Base-by-base conservation (phyloP, 2,888 invertebrate species). In the Caenorhabditis sinica region DNA sequence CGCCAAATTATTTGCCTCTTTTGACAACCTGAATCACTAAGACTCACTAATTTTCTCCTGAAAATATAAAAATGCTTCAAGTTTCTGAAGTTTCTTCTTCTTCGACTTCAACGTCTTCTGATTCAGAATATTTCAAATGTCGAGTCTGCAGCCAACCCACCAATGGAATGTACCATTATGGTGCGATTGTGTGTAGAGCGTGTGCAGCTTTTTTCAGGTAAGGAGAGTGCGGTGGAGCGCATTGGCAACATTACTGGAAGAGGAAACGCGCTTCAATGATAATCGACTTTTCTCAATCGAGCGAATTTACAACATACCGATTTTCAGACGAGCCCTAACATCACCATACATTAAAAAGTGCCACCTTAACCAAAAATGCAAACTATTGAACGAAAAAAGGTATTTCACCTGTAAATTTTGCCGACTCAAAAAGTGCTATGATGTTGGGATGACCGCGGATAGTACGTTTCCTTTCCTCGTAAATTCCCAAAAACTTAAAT, bases 131-230 rank as follows among this genome's bases (percentile, higher is more conserved):
- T n/a, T 11, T 15, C 28, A 56, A 11, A 23, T 65, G 65, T 45
- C 65, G 17, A 28, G 65, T 65, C 17, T 65, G 65, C 11, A 6
- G 8, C 4, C 23, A n/a, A 6, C 30, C 45, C 15, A 15, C 45
- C 25, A 65, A 65, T 45, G 65, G 65, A 28, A 65, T 45, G 25
- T 45, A 28, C 1, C 65, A 65, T 25, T 65, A 65, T 30, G 65
- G 65, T 5, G 65, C 65, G 8, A 11, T 49, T 8, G 65, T 65
- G 13, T 65, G 65, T 15, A 15, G 65, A 30, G 65, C 65, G n/a
- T 65, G 65, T 45, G 65, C 65, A 9, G 65, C 65, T 1, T 65
- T 65, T 30, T 65, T 65, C 15, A 45, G 65, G 65, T 65, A 15
- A 25, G 40, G 13, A 13, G 40, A 40, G 49, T 45, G 4, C 45